Percentiles rank a stretch among this genome's conserved stretches.
Evolutionary conservation across 2,113 vertebrate species (phyloP).

Genomic region (Ranitomeya imitator): DNA sequence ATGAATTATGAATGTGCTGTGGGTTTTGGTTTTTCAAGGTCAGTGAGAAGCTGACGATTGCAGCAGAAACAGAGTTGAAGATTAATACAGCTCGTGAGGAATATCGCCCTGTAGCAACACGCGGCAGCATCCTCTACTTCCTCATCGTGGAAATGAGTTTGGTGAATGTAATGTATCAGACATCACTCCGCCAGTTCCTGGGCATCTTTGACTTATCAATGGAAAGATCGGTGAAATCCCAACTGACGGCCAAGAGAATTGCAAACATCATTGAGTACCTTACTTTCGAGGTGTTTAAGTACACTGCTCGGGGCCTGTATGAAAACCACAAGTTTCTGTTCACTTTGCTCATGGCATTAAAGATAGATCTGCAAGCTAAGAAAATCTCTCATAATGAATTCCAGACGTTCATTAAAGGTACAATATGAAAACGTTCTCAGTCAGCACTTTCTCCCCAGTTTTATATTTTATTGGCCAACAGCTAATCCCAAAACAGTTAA

Average conservation of each 20-base stretch:
- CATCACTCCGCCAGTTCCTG: conserved; percentile 80
- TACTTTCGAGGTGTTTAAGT: conserved; percentile 78
- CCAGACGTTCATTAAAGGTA: conserved; percentile 84
- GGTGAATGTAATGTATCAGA: conserved; percentile 87
- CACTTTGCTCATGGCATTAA: conserved; percentile 79
- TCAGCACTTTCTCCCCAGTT: not conserved
- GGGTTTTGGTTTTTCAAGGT: conserved; percentile 70
- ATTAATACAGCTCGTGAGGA: conserved; percentile 83
- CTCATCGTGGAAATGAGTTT: conserved; percentile 85
- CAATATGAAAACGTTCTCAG: not conserved
- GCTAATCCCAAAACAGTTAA: not conserved
- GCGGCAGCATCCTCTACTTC: conserved; percentile 85
- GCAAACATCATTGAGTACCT: conserved; percentile 76
- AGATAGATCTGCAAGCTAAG: conserved; percentile 78
- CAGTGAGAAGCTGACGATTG: conserved; percentile 78
- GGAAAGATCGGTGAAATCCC: conserved; percentile 74
- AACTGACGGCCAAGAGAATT: conserved; percentile 78
- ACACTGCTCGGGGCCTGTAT: conserved; percentile 79
- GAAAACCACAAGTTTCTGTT: conserved; percentile 83
- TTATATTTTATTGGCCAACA: not conserved
- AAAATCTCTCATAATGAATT: conserved; percentile 80
- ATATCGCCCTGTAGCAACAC: conserved; percentile 79
- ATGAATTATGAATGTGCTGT: conserved; percentile 37
- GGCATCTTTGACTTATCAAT: conserved; percentile 81
- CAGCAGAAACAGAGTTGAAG: conserved; percentile 80